phyloP scores from a whole-genome alignment of 2,888 invertebrate species.

The Tenthredo mesomela region DNA sequence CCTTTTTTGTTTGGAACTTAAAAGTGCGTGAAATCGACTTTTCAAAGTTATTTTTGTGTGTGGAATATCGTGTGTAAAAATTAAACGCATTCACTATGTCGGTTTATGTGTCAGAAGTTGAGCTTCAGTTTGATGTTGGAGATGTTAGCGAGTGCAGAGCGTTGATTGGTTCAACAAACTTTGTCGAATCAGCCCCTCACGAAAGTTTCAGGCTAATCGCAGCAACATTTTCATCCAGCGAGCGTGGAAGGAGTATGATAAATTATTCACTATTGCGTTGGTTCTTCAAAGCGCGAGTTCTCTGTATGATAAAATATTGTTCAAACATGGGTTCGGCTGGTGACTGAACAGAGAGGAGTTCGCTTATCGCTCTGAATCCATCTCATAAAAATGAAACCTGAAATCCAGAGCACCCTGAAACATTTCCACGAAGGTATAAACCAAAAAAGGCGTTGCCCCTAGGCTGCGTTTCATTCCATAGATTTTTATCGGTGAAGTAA shows the following conservation, averaged over 20 bases:
- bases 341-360: background rate
- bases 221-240: background rate
- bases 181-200: slow-evolving; percentile 13
- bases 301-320: background rate
- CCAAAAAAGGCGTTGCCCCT: background rate
- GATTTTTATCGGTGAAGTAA: background rate
- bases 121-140: slow-evolving; percentile 21
- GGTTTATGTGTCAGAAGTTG: slow-evolving; percentile 34
- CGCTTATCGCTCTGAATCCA: background rate
- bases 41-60: background rate
- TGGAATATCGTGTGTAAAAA: background rate
- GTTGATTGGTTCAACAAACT: slow-evolving; percentile 37
- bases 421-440: background rate
- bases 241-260: background rate
- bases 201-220: slow-evolving; percentile 7
- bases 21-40: slow-evolving; percentile 2
- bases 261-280: slow-evolving; percentile 1
- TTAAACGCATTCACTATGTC: background rate
- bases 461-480: background rate
- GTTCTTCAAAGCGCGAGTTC: background rate
- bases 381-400: slow-evolving; percentile 14
- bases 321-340: background rate
- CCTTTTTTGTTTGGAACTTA: background rate
- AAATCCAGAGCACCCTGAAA: background rate
- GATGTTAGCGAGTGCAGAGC: slow-evolving; percentile 1